These are phyloP conservation scores for Brachionus angularis DNA, from an alignment of 1,140 invertebrate species.

Conservation along the genomic window DNA sequence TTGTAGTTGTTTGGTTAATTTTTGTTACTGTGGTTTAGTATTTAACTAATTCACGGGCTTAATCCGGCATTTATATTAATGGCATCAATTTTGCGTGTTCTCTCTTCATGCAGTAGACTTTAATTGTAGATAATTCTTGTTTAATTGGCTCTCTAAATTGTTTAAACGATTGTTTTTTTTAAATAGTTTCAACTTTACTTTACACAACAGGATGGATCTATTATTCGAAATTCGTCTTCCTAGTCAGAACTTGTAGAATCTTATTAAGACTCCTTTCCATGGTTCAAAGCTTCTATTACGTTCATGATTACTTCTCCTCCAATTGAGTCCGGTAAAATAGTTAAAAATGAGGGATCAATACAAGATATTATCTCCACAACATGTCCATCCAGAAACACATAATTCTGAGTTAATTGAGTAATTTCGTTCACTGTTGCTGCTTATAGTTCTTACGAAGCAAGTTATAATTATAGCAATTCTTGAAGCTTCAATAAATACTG, in stretches of 20 bases:
- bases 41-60: conserved; percentile 46
- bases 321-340: conserved; percentile 83
- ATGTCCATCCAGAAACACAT: background rate
- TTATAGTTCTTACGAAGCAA: background rate
- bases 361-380: conserved; percentile 66
- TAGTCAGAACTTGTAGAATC: too few species aligned
- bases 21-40: conserved; percentile 44
- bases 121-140: too few species aligned
- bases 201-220: too few species aligned
- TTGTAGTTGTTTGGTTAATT: conserved; percentile 51
- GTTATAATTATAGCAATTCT: background rate
- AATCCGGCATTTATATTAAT: too few species aligned
- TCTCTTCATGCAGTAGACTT: too few species aligned
- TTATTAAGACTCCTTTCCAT: too few species aligned
- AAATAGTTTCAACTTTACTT: too few species aligned
- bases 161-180: too few species aligned
- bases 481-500: background rate
- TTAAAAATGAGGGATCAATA: conserved; percentile 85
- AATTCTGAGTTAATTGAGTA: background rate
- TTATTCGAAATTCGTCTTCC: too few species aligned
- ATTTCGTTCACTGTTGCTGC: background rate
- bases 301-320: conserved; percentile 82
- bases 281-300: conserved; percentile 65
- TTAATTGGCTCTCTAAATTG: too few species aligned
- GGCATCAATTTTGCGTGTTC: too few species aligned